Conservation (phyloP, 2,888 invertebrate genomes). For the Melanophora roralis region DNA sequence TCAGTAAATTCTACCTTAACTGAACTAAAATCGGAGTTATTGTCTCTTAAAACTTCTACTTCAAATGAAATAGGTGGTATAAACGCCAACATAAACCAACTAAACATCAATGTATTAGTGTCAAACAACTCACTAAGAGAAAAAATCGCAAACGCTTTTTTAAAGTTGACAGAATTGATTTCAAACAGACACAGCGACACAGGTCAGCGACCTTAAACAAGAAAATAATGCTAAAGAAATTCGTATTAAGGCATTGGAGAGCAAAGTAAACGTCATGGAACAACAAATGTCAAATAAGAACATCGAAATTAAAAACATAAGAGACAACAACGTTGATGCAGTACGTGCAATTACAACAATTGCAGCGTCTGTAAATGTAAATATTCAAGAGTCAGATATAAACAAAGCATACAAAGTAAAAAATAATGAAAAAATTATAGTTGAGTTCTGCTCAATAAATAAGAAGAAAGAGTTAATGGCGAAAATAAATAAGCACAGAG, state of each 20-base stretch:
- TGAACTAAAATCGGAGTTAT: not conserved
- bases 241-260: not conserved
- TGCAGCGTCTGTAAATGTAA: not conserved
- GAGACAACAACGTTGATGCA: not conserved
- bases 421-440: not conserved
- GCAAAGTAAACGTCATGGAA: not conserved
- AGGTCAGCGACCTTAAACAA: not conserved
- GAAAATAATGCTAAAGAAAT: not conserved
- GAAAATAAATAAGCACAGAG: not conserved
- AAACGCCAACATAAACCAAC: not conserved
- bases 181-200: not conserved
- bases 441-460: not conserved
- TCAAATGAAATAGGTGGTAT: not conserved
- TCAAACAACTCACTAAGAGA: not conserved
- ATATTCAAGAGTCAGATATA: not conserved
- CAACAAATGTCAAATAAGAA: not conserved
- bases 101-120: not conserved
- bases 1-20: not conserved
- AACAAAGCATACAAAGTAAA: not conserved
- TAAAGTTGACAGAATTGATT: not conserved
- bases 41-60: not conserved
- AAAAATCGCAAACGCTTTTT: not conserved
- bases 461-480: conserved; percentile 9
- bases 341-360: not conserved
- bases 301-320: not conserved